Conservation (phyloP, 1,140 invertebrate species). For the Trichoplusia ni region DNA sequence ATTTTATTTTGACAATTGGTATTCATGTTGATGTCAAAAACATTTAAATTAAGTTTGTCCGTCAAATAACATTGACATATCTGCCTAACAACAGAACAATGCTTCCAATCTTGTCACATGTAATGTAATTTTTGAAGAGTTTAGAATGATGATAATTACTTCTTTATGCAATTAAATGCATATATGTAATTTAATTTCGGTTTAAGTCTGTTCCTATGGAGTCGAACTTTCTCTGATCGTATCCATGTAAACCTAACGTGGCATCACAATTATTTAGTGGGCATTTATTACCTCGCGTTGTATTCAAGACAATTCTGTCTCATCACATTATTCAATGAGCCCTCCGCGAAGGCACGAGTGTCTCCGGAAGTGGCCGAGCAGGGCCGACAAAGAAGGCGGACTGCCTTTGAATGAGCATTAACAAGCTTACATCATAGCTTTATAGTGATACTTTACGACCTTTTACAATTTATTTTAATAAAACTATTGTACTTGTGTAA, state of each 20-base stretch:
- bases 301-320: constrained; percentile 48
- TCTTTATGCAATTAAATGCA: not conserved
- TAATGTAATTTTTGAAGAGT: not conserved
- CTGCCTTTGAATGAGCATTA: constrained; percentile 34
- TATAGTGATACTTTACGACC: constrained; percentile 15
- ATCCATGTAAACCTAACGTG: constrained; percentile 34
- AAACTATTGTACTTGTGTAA: constrained; percentile 13
- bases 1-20: too few species aligned
- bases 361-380: constrained; percentile 39
- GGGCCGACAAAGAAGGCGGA: constrained; percentile 35
- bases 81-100: not conserved
- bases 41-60: not conserved
- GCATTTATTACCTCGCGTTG: constrained; percentile 49
- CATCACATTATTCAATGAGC: constrained; percentile 46
- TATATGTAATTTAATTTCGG: too few species aligned
- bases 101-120: not conserved
- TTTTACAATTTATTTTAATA: constrained; percentile 24
- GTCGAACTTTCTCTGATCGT: not conserved
- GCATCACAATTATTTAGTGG: constrained; percentile 41
- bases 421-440: constrained; percentile 34
- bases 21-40: not conserved
- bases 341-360: constrained; percentile 48
- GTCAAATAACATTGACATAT: not conserved
- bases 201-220: not conserved
- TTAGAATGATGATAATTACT: constrained; percentile 2